A percentile compares a stretch with the other conserved stretches of the same genome.
Evolutionary conservation across 2,797 vertebrate genomes (phyloP).

Genomic region (Platalea minor): DNA sequence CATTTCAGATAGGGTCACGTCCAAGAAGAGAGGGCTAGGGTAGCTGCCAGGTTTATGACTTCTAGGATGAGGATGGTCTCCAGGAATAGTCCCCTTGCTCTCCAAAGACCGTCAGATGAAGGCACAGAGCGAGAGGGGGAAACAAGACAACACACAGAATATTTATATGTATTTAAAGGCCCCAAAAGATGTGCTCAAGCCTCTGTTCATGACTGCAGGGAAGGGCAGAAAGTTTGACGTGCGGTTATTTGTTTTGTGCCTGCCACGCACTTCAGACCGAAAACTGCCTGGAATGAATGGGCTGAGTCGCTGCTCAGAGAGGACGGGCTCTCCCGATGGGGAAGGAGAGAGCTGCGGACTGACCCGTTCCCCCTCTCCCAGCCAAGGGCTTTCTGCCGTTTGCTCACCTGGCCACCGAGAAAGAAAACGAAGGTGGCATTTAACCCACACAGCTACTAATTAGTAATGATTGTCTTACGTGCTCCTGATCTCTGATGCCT

Average conservation of each 20-base stretch:
- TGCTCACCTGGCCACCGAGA: background rate
- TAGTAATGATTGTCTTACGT: background rate
- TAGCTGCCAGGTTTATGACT: conserved; percentile 35
- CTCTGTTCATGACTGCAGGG: background rate
- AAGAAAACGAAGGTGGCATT: background rate
- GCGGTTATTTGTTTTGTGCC: background rate
- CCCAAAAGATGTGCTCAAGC: background rate
- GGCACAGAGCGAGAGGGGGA: background rate
- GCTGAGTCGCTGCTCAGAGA: background rate
- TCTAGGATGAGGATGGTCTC: background rate
- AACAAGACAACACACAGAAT: background rate
- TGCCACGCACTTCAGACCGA: background rate
- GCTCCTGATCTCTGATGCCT: background rate
- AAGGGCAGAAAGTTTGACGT: background rate
- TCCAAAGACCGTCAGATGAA: background rate
- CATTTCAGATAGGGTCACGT: background rate
- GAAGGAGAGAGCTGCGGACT: background rate
- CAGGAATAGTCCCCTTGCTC: conserved; percentile 7
- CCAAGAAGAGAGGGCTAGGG: background rate
- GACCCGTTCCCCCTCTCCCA: background rate
- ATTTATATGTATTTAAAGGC: background rate
- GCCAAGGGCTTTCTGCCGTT: background rate
- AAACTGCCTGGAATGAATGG: background rate
- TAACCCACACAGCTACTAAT: background rate
- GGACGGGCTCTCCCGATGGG: background rate